A percentile compares a stretch with the other conserved stretches of the same genome.
These are phyloP conservation scores for Lasius fuliginosus DNA, from an alignment of 2,888 invertebrate species.

Conservation along the genomic window DNA sequence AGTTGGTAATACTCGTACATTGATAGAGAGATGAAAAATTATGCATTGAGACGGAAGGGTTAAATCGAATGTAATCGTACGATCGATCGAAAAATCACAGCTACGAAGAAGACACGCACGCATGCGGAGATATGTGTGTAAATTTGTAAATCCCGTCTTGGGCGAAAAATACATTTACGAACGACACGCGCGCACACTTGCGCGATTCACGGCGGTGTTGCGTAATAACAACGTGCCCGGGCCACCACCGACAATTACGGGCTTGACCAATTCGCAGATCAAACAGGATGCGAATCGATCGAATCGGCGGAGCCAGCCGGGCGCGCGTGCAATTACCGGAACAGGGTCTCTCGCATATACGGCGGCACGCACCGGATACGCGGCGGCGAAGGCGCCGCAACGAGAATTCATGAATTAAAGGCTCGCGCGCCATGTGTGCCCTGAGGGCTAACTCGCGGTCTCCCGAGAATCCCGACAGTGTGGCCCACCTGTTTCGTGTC, in stretches of 20 bases:
- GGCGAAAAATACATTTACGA: background rate
- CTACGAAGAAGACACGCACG: background rate
- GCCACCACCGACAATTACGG: slow-evolving; percentile 28
- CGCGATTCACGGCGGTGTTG: background rate
- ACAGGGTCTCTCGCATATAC: slow-evolving; percentile 22
- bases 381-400: slow-evolving; percentile 63
- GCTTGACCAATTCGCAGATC: slow-evolving; percentile 46
- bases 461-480: slow-evolving; percentile 79
- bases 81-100: background rate
- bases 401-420: slow-evolving; percentile 68
- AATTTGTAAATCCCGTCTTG: background rate
- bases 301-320: slow-evolving; percentile 20
- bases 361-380: slow-evolving; percentile 27
- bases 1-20: too few species aligned
- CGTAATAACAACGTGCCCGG: slow-evolving; percentile 35
- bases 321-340: slow-evolving; percentile 29
- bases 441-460: slow-evolving; percentile 59
- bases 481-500: slow-evolving; percentile 84
- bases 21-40: too few species aligned
- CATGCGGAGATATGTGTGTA: background rate
- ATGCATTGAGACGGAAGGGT: too few species aligned
- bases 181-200: background rate
- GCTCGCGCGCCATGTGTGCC: slow-evolving; percentile 54
- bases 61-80: background rate
- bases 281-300: slow-evolving; percentile 45